Conservation (phyloP, 1,140 invertebrate species). For the Drosophila asahinai region DNA sequence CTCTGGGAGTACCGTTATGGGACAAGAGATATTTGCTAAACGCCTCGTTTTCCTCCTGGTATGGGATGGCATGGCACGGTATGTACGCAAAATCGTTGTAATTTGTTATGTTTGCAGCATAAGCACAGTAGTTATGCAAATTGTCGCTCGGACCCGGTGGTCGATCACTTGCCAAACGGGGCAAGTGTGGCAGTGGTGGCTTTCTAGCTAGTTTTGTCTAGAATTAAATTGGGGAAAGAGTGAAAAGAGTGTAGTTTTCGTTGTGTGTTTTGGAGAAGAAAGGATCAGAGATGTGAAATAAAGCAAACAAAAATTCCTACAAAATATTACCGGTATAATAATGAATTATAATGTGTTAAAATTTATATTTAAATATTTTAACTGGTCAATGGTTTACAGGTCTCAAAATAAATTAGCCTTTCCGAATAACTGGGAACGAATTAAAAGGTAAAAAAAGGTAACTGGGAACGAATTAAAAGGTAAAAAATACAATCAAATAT, state of each 20-base stretch:
- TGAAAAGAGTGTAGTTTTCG: neutral
- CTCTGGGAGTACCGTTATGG: conserved; percentile 59
- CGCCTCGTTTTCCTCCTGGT: conserved; percentile 51
- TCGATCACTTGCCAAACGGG: conserved; percentile 53
- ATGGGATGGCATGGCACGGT: conserved; percentile 21
- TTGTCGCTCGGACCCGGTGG: conserved; percentile 63
- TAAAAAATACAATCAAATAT: no score
- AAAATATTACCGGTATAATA: neutral
- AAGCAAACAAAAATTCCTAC: neutral
- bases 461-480: no score
- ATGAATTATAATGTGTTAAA: neutral
- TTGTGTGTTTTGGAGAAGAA: no score
- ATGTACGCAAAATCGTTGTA: conserved; percentile 76
- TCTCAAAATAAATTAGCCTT: no score
- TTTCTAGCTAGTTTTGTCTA: neutral
- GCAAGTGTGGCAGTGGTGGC: conserved; percentile 17
- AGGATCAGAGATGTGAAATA: conserved; percentile 8
- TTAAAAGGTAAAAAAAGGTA: no score
- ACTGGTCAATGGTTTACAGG: no score
- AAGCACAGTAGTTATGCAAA: conserved; percentile 80
- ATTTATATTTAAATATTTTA: neutral
- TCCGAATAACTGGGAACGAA: no score
- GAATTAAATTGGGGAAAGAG: neutral
- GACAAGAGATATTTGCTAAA: conserved; percentile 62
- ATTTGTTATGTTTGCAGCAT: conserved; percentile 78